Evolutionary conservation across 2,113 vertebrate genomes (phyloP).

Genomic region (Ophthalmolycus amberensis): DNA sequence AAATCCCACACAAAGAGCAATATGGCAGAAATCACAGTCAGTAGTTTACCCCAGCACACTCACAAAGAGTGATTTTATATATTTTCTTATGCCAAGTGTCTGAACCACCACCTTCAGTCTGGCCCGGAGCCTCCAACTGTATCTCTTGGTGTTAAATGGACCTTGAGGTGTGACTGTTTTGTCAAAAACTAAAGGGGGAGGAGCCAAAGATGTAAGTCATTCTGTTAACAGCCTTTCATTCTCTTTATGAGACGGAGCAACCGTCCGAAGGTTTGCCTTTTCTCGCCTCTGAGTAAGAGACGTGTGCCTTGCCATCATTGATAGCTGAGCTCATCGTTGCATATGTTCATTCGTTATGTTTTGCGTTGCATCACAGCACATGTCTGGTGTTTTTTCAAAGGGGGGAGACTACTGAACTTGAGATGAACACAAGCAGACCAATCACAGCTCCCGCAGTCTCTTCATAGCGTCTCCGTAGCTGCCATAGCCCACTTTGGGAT

Average conservation of each 20-base stretch:
- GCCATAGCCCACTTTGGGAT: slow-evolving; percentile 1
- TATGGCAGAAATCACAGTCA: background rate
- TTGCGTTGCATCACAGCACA: background rate
- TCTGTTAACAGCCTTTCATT: background rate
- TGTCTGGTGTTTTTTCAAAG: background rate
- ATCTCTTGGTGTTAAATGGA: background rate
- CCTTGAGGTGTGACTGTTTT: background rate
- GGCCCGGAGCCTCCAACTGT: background rate
- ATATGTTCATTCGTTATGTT: background rate
- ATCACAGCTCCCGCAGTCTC: background rate
- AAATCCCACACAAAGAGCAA: background rate
- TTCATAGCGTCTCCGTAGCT: background rate
- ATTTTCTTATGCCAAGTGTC: background rate
- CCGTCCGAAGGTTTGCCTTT: background rate
- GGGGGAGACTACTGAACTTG: background rate
- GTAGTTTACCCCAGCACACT: background rate
- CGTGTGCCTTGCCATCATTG: background rate
- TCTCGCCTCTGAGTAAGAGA: background rate
- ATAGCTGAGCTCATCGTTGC: background rate
- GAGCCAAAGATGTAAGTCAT: background rate
- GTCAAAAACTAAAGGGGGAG: slow-evolving; percentile 4
- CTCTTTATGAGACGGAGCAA: background rate
- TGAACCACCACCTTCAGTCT: background rate
- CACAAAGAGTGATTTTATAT: background rate
- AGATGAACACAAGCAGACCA: background rate